Evolutionary conservation across 2,888 invertebrate genomes (phyloP).

Genomic region (Lamellibrachia columna): DNA sequence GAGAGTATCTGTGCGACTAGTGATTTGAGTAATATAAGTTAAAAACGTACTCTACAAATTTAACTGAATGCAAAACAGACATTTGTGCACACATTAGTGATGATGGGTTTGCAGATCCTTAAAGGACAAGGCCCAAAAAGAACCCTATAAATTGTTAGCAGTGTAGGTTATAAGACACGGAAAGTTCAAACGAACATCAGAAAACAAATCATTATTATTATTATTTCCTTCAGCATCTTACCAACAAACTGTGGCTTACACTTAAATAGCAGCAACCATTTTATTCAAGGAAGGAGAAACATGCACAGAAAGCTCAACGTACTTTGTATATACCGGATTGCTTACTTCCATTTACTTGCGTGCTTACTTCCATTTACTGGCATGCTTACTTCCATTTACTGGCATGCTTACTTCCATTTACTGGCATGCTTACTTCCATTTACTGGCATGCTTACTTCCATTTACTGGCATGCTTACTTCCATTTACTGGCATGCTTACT

Average conservation of each 20-base stretch:
- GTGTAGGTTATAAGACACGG: neutral
- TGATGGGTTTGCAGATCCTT: neutral
- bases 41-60: neutral
- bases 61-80: neutral
- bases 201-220: neutral
- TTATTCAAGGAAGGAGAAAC: neutral
- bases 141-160: neutral
- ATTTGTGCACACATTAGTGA: neutral
- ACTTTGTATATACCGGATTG: neutral
- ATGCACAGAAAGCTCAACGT: neutral
- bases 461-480: too few relatives aligned
- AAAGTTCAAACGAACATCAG: neutral
- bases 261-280: neutral
- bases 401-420: too few relatives aligned
- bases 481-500: too few relatives aligned
- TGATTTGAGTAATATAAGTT: neutral
- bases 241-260: neutral
- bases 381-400: neutral
- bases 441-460: too few relatives aligned
- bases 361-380: neutral
- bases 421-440: too few relatives aligned
- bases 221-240: neutral
- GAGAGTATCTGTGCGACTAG: neutral
- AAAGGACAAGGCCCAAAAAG: neutral
- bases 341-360: neutral